phyloP scores from a whole-genome alignment of 1,140 invertebrate genomes.

The Drosophila setifemur region DNA sequence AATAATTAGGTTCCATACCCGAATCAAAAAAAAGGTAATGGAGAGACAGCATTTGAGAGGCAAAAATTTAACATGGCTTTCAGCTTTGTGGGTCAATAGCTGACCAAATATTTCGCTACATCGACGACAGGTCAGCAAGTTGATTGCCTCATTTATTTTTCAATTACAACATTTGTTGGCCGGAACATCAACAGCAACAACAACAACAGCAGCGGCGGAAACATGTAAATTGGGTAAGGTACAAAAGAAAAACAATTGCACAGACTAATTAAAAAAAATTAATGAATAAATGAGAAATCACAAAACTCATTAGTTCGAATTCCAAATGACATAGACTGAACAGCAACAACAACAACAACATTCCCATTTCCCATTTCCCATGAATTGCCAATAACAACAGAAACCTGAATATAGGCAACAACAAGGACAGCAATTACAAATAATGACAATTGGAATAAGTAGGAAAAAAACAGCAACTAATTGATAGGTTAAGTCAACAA shows the following conservation, averaged over 20 bases:
- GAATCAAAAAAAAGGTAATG: neutral
- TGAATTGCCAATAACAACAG: constrained; percentile 20
- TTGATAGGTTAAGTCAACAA: constrained; percentile 44
- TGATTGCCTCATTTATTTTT: constrained; percentile 81
- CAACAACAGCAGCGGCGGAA: neutral
- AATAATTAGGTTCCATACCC: no score
- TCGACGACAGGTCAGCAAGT: constrained; percentile 77
- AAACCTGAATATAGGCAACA: constrained; percentile 24
- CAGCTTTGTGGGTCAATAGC: constrained; percentile 56
- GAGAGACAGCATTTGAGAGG: neutral
- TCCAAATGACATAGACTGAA: constrained; percentile 52
- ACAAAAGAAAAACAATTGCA: constrained; percentile 55
- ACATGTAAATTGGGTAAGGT: constrained; percentile 3
- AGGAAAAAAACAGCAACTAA: constrained; percentile 48
- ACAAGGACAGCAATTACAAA: constrained; percentile 12
- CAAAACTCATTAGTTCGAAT: constrained; percentile 74
- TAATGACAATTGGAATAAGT: constrained; percentile 28
- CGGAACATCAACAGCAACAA: constrained; percentile 23
- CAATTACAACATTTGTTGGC: constrained; percentile 78
- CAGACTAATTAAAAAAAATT: constrained; percentile 74
- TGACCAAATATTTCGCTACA: constrained; percentile 62
- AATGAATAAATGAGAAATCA: constrained; percentile 78
- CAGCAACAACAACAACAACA: constrained; percentile 39
- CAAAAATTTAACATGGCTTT: constrained; percentile 14
- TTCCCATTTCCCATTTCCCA: constrained; percentile 31